phyloP scores from a whole-genome alignment of 2,113 vertebrate species.

The Datnioides undecimradiatus region DNA sequence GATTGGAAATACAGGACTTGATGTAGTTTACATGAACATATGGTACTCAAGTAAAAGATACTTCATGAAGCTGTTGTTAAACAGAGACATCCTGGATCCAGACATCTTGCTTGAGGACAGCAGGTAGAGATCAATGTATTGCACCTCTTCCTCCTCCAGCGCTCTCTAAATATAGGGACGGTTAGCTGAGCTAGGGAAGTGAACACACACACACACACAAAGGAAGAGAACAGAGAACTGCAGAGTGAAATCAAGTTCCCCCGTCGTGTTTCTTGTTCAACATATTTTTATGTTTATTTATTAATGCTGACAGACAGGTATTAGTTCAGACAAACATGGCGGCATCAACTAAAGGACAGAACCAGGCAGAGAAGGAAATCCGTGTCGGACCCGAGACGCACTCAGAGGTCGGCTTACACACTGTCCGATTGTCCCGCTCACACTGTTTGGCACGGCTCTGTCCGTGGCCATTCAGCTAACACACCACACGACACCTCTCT shows the following conservation, averaged over 20 bases:
- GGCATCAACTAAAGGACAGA: constrained; percentile 57
- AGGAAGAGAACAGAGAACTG: background rate
- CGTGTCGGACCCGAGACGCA: constrained; percentile 19
- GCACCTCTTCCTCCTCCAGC: background rate
- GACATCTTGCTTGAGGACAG: background rate
- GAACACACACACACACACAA: background rate
- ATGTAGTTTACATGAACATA: background rate
- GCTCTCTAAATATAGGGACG: background rate
- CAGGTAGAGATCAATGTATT: background rate
- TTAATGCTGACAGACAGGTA: constrained; percentile 69
- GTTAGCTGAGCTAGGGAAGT: no score
- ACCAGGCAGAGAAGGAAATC: constrained; percentile 55
- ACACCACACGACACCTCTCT: constrained; percentile 3
- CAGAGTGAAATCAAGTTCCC: background rate
- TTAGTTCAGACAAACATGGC: constrained; percentile 65
- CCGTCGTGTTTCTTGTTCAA: constrained; percentile 18
- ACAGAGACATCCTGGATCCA: background rate
- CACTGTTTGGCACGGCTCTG: constrained; percentile 33
- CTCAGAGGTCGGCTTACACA: constrained; percentile 14
- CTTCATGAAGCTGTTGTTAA: background rate
- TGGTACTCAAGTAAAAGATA: background rate
- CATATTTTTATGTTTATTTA: constrained; percentile 63
- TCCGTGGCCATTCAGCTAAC: background rate
- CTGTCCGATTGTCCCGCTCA: constrained; percentile 52
- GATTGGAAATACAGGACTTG: background rate